A percentile compares a stretch with the other conserved stretches of the same genome.
Evolutionary conservation across 2,888 invertebrate genomes (phyloP).

Genomic region (Cyclophora albipunctata): DNA sequence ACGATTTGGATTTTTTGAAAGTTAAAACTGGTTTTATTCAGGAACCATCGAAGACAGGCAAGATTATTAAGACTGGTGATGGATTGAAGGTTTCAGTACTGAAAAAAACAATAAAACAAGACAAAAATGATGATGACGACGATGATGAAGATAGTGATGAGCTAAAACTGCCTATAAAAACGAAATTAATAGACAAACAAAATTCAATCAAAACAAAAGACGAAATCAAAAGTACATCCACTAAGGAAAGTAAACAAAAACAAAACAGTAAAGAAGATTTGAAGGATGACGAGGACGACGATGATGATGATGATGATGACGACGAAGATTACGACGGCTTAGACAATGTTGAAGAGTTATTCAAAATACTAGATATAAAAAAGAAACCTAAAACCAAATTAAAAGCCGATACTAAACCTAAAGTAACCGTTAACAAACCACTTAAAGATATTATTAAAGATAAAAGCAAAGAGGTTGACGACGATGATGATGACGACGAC

Average conservation of each 20-base stretch:
- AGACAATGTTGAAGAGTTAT: conserved; percentile 15
- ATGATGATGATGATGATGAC: conserved; percentile 20
- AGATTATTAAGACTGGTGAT: conserved; percentile 12
- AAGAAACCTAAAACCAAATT: conserved; percentile 18
- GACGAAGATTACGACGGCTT: conserved; percentile 21
- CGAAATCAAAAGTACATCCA: background rate
- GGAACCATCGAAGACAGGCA: conserved; percentile 22
- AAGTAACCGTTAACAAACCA: background rate
- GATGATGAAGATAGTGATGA: conserved; percentile 15
- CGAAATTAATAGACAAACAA: conserved; percentile 3
- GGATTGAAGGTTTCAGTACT: conserved; percentile 1
- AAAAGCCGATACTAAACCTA: conserved; percentile 4
- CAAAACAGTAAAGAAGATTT: background rate
- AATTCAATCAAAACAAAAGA: conserved; percentile 5
- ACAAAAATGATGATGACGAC: conserved; percentile 12
- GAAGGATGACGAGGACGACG: conserved; percentile 11
- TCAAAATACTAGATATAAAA: conserved; percentile 19
- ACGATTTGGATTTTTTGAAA: conserved; percentile 22
- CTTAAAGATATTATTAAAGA: conserved; percentile 7
- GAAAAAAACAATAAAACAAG: background rate
- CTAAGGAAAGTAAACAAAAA: conserved; percentile 1
- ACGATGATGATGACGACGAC: conserved; percentile 29
- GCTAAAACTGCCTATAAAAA: conserved; percentile 1
- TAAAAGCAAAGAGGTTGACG: conserved; percentile 15
- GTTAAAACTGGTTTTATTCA: conserved; percentile 27